A percentile compares a stretch with the other conserved stretches of the same genome.
phyloP scores from a whole-genome alignment of 2,113 vertebrate species.

The Bos javanicus region DNA sequence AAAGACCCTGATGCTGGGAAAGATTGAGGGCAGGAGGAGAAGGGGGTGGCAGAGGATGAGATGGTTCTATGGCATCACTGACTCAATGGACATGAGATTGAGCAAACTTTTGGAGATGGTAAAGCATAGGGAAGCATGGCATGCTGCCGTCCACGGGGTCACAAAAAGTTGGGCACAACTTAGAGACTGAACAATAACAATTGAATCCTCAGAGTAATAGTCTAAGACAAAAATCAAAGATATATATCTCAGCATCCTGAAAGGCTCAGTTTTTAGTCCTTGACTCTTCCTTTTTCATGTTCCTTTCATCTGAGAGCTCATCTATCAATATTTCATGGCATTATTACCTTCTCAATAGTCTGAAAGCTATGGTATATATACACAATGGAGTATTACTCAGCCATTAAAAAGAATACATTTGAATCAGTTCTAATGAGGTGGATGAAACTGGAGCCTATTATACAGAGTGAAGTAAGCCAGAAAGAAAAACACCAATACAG shows the following conservation, averaged over 20 bases:
- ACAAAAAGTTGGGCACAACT: not conserved
- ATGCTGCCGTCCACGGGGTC: not conserved
- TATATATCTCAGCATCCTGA: not conserved
- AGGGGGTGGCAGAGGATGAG: not conserved
- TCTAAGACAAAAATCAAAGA: not conserved
- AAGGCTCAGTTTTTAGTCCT: not conserved
- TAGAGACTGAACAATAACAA: not conserved
- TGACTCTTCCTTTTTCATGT: not conserved
- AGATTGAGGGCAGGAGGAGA: not conserved
- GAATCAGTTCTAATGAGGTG: too few species aligned
- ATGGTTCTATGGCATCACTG: not conserved
- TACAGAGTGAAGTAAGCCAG: too few species aligned
- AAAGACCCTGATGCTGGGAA: not conserved
- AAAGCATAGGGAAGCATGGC: not conserved
- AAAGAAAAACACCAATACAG: too few species aligned
- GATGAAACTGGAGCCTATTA: too few species aligned
- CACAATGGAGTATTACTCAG: too few species aligned
- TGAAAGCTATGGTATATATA: too few species aligned
- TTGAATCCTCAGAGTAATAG: not conserved
- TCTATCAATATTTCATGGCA: not conserved
- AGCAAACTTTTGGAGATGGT: not conserved
- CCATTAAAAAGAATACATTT: too few species aligned
- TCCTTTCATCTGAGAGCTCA: not conserved
- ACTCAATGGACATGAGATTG: not conserved
- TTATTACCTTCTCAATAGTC: not conserved